A percentile compares a stretch with the other conserved stretches of the same genome.
phyloP scores from a whole-genome alignment of 1,140 invertebrate species.

The Brachionus sp. region DNA sequence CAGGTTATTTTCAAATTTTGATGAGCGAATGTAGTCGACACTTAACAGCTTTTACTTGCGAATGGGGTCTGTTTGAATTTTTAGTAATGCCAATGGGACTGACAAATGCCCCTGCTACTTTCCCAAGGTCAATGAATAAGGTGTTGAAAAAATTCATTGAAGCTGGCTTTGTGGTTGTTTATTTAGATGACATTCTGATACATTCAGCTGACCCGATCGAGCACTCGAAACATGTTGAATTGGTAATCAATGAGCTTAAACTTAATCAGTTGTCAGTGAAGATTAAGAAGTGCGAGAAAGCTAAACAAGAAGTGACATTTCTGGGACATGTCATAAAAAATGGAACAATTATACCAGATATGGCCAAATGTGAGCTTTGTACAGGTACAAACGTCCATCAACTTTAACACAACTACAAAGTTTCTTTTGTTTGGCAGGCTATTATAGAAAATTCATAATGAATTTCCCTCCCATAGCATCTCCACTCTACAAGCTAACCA shows the following conservation, averaged over 20 bases:
- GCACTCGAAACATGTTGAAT: constrained; percentile 22
- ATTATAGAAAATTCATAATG: constrained; percentile 47
- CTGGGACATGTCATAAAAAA: constrained; percentile 47
- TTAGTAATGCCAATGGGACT: constrained; percentile 59
- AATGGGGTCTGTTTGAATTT: constrained; percentile 53
- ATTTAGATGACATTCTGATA: constrained; percentile 36
- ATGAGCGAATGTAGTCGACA: constrained; percentile 30
- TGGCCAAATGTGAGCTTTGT: constrained; percentile 29
- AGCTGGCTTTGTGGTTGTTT: not conserved
- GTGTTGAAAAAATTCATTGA: not conserved
- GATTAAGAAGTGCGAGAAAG: constrained; percentile 9
- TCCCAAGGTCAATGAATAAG: constrained; percentile 61
- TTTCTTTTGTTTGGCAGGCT: constrained; percentile 47
- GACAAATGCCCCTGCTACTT: constrained; percentile 57
- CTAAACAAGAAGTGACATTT: constrained; percentile 14
- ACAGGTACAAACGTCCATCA: constrained; percentile 40
- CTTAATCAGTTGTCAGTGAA: not conserved
- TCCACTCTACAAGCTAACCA: constrained; percentile 47
- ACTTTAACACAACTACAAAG: constrained; percentile 46
- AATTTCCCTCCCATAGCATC: constrained; percentile 46
- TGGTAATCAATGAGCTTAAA: not conserved
- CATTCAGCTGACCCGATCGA: not conserved
- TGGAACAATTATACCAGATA: constrained; percentile 46
- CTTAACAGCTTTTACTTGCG: constrained; percentile 46
- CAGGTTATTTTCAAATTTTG: constrained; percentile 48